Evolutionary conservation across 2,888 invertebrate genomes (phyloP).

Genomic region (Elmis aenea): DNA sequence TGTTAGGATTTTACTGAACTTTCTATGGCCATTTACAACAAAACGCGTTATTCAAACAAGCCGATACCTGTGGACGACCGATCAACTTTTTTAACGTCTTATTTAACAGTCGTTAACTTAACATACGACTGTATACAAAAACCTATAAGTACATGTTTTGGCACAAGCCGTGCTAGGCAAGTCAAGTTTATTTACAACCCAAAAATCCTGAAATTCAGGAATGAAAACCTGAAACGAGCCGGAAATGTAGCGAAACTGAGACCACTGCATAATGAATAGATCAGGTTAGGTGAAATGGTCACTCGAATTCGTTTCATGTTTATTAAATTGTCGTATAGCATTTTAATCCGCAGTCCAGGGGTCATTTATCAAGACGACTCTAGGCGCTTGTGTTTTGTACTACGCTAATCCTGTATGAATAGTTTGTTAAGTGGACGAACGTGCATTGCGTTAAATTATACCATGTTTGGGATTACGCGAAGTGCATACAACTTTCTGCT

Average conservation of each 20-base stretch:
- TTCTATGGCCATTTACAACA: too few species aligned
- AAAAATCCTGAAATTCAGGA: conserved; percentile 19
- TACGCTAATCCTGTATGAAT: conserved; percentile 13
- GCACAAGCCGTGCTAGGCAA: conserved; percentile 13
- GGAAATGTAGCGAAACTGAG: conserved; percentile 13
- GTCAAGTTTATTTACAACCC: conserved; percentile 10
- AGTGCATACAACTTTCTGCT: too few species aligned
- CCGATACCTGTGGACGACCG: too few species aligned
- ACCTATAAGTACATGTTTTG: too few species aligned
- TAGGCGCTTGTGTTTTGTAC: conserved; percentile 12
- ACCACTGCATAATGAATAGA: conserved; percentile 15
- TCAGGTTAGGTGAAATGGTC: conserved; percentile 14
- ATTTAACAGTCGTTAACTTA: too few species aligned
- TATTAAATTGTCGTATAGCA: conserved; percentile 21
- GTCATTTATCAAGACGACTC: conserved; percentile 19
- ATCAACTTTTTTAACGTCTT: too few species aligned
- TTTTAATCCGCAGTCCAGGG: conserved; percentile 15
- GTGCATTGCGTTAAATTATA: too few species aligned
- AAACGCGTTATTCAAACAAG: too few species aligned
- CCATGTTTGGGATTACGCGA: too few species aligned
- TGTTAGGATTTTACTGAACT: too few species aligned
- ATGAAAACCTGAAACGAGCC: conserved; percentile 18
- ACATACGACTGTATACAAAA: too few species aligned
- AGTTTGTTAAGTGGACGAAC: too few species aligned
- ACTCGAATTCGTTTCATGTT: conserved; percentile 20